Base-by-base conservation (phyloP, 2,113 vertebrate genomes). In the Kryptolebias marmoratus region DNA sequence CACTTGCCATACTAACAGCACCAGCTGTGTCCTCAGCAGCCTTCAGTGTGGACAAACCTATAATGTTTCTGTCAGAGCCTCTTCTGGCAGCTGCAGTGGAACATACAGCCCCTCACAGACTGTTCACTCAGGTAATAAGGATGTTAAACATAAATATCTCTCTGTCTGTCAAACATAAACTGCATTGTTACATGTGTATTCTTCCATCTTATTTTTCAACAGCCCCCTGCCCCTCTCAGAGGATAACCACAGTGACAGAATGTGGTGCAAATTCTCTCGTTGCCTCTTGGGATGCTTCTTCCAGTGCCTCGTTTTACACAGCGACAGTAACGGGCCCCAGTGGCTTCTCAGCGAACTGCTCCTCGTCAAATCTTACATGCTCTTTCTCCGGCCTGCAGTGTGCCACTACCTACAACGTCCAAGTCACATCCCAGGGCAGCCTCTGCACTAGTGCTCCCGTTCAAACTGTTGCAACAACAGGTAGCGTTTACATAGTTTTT, bases 1-100 rank as follows among this genome's bases (percentile, higher is more conserved):
- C 22, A 71, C 55, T 27, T 94, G 91, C 64, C 48, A 64, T 10
- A 80, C 76, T 5, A 32, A 36, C 36, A 15, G 54, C 4, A 42
- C 74, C 28, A 71, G 5, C 66, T 94, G 93, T 56, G 74, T 32
- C 44, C 77, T 93, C 31, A 81, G n/a, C 1, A 64, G 69, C 2
- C 87, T 94, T 55, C 76, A 75, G 60, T 94, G 93, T 81, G 90
- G 93, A 56, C 74, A 69, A 45, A 64, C 14, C 5, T 93, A 92
- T 64, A 88, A 74, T 3, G 68, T 93, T 52, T 88, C 88, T 1
- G 84, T 93, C 14, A 68, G 60, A 64, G 90, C 89, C 11, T 82
- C 81, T 5, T 84, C 75, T 61, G 63, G 67, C 16, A 84, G 67
- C 71, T 94, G 92, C 81, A 81, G 52, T 5, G 81, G 86, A 39